These are phyloP conservation scores for Psittacula cyanocephala DNA, from an alignment of 2,113 vertebrate genomes.

Conservation along the genomic window DNA sequence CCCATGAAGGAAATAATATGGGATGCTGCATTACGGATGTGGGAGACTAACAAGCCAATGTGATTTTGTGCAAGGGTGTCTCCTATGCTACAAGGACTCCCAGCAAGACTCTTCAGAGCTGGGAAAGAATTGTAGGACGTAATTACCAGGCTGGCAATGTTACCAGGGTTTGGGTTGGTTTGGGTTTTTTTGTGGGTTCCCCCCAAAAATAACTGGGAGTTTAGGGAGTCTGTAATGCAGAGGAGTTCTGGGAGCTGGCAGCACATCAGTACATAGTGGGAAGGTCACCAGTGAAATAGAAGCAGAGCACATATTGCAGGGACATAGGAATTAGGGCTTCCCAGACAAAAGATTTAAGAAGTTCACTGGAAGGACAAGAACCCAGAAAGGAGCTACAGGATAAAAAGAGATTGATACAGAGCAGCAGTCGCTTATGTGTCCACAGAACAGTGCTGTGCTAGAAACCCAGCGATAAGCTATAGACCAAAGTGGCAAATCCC, in stretches of 20 bases:
- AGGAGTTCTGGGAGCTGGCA: background rate
- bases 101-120: background rate
- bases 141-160: background rate
- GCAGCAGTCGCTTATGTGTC: background rate
- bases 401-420: background rate
- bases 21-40: background rate
- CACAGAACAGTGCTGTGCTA: background rate
- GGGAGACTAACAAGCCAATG: background rate
- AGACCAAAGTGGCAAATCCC: constrained; percentile 3
- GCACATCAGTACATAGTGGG: background rate
- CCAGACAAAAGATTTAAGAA: background rate
- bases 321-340: background rate
- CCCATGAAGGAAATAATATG: background rate
- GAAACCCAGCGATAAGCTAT: background rate
- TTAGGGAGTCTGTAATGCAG: background rate
- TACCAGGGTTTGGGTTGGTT: background rate
- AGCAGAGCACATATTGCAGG: background rate
- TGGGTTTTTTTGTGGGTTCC: background rate
- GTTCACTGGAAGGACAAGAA: background rate
- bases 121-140: background rate
- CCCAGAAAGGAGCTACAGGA: background rate
- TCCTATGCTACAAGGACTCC: too few species aligned
- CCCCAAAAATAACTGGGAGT: too few species aligned
- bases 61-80: background rate
- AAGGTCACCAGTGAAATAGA: background rate